These are phyloP conservation scores for Ceratotherium simum DNA, from an alignment of 2,113 vertebrate genomes.

Conservation along the genomic window DNA sequence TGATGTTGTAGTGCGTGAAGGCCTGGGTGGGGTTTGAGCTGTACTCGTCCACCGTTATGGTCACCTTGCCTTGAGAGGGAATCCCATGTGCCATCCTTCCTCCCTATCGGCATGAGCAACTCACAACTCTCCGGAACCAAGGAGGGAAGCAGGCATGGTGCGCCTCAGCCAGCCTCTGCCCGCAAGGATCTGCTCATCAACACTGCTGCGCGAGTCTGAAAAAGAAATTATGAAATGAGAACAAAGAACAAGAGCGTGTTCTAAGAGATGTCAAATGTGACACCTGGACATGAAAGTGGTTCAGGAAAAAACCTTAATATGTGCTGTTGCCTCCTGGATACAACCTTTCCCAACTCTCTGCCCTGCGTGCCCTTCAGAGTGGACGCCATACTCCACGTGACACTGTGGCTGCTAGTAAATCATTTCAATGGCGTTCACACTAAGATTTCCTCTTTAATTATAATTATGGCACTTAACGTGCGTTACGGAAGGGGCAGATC, in stretches of 20 bases:
- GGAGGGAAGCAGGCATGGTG: slow-evolving; percentile 91
- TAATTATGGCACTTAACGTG: slow-evolving; percentile 71
- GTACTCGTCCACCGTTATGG: slow-evolving; percentile 98
- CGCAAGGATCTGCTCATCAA: slow-evolving; percentile 87
- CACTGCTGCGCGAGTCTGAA: slow-evolving; percentile 83
- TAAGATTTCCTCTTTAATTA: slow-evolving; percentile 76
- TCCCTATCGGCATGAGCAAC: slow-evolving; percentile 94
- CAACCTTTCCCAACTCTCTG: not conserved
- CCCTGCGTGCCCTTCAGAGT: not conserved
- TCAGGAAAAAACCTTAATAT: not conserved
- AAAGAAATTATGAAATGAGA: slow-evolving; percentile 55
- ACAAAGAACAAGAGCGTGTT: slow-evolving; percentile 15
- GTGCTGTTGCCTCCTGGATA: not conserved
- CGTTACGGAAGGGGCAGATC: slow-evolving; percentile 64
- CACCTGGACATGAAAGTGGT: not conserved
- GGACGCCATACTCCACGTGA: slow-evolving; percentile 27
- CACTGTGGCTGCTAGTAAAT: not conserved
- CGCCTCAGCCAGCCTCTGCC: slow-evolving; percentile 86
- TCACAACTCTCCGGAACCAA: slow-evolving; percentile 93
- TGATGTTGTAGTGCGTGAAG: slow-evolving; percentile 99
- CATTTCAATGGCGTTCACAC: slow-evolving; percentile 52
- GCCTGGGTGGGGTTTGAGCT: slow-evolving; percentile 99
- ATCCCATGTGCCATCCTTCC: slow-evolving; percentile 98
- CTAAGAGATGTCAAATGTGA: slow-evolving; percentile 6
- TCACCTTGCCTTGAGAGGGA: slow-evolving; percentile 97